Evolutionary conservation across 2,888 invertebrate species (phyloP).

Genomic region (Ligdia adustata): DNA sequence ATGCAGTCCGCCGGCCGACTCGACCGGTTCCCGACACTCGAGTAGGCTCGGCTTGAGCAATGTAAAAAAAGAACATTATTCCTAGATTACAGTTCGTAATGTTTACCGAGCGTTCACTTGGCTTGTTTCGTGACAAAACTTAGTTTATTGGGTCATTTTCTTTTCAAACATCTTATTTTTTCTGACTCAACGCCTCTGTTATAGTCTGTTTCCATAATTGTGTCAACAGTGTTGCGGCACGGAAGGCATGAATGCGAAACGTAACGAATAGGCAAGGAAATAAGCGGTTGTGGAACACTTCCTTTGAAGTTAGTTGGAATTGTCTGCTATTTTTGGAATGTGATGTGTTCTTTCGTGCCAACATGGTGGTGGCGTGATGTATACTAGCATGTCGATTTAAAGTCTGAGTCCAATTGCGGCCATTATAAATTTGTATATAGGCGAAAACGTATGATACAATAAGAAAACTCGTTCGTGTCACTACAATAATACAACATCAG

Average conservation of each 20-base stretch:
- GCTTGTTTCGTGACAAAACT: constrained; percentile 32
- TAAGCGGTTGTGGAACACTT: constrained; percentile 13
- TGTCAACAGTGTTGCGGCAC: constrained; percentile 35
- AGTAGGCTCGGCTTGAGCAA: constrained; percentile 38
- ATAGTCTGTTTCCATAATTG: constrained; percentile 29
- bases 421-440: too few relatives aligned
- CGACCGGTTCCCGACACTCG: constrained; percentile 47
- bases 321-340: constrained; percentile 1
- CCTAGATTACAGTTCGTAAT: constrained; percentile 36
- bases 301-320: constrained; percentile 3
- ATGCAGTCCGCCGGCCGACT: constrained; percentile 32
- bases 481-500: too few relatives aligned
- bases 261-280: constrained; percentile 22
- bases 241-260: constrained; percentile 30
- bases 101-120: constrained; percentile 36
- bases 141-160: constrained; percentile 37
- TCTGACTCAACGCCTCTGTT: constrained; percentile 15
- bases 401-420: too few relatives aligned
- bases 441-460: too few relatives aligned
- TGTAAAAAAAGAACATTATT: constrained; percentile 30
- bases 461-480: too few relatives aligned
- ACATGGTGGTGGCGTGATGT: too few relatives aligned
- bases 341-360: background rate
- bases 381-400: background rate
- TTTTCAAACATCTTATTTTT: constrained; percentile 18